Percentiles rank a stretch among this genome's conserved stretches.
These are phyloP conservation scores for Ceratosolen solmsi DNA, from an alignment of 1,140 invertebrate species.

Conservation along the genomic window DNA sequence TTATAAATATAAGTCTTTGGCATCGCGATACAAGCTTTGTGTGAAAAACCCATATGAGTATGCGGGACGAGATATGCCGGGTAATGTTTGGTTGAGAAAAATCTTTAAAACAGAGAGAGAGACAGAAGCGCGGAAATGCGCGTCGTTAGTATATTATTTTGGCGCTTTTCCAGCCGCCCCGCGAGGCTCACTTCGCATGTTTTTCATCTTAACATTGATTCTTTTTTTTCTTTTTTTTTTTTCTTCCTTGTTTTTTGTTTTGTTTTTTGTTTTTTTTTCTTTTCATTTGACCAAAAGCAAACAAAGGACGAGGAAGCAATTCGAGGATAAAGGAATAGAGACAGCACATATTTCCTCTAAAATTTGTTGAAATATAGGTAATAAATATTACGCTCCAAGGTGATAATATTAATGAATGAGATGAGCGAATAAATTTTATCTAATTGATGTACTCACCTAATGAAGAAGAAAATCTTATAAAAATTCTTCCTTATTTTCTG, in stretches of 20 bases:
- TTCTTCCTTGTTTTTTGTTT: constrained; percentile 39
- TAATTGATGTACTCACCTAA: too few species aligned
- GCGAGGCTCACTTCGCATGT: constrained; percentile 64
- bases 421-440: too few species aligned
- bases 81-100: constrained; percentile 8
- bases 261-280: constrained; percentile 42
- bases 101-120: constrained; percentile 4
- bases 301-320: constrained; percentile 53
- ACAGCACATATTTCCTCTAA: background rate
- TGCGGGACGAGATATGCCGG: background rate
- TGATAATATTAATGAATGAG: too few species aligned
- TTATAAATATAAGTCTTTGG: constrained; percentile 51
- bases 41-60: constrained; percentile 12
- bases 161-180: constrained; percentile 65
- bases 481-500: too few species aligned
- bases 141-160: constrained; percentile 67
- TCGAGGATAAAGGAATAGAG: constrained; percentile 24
- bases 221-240: constrained; percentile 44
- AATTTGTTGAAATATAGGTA: too few species aligned
- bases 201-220: constrained; percentile 65
- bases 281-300: constrained; percentile 45
- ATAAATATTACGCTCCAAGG: too few species aligned
- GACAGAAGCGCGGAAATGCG: constrained; percentile 6
- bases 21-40: constrained; percentile 42
- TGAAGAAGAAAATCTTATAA: too few species aligned